Evolutionary conservation across 2,113 vertebrate genomes (phyloP).

Genomic region (Clarias macrocephalus): DNA sequence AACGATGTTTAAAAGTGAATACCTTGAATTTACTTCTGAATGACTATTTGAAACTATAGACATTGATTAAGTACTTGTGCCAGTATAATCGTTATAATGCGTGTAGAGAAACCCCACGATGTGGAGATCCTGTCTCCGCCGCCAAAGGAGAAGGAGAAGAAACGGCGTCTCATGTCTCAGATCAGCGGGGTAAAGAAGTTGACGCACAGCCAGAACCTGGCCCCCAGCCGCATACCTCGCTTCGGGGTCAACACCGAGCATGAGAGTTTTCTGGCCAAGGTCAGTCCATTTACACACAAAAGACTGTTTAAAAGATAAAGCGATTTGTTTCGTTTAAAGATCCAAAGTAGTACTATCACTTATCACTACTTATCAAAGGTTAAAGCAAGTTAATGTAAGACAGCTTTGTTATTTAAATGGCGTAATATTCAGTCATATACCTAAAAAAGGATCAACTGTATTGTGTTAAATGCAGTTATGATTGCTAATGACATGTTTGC

Average conservation of each 20-base stretch:
- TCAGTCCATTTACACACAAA: conserved; percentile 41
- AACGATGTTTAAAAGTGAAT: neutral
- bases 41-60: neutral
- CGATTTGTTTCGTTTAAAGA: neutral
- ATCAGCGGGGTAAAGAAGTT: conserved; percentile 83
- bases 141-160: conserved; percentile 81
- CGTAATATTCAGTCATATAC: neutral
- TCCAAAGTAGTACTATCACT: neutral
- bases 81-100: neutral
- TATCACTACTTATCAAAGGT: neutral
- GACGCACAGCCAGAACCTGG: conserved; percentile 69
- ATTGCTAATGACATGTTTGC: neutral
- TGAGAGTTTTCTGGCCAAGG: conserved; percentile 83
- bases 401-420: neutral
- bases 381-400: neutral
- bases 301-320: neutral
- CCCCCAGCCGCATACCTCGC: conserved; percentile 75
- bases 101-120: conserved; percentile 87
- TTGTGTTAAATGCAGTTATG: neutral
- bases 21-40: neutral
- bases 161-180: conserved; percentile 81
- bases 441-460: neutral
- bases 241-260: conserved; percentile 84
- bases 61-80: neutral
- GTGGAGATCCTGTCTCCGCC: conserved; percentile 79